These are phyloP conservation scores for Drosophila borealis DNA, from an alignment of 2,888 invertebrate genomes.

Conservation along the genomic window DNA sequence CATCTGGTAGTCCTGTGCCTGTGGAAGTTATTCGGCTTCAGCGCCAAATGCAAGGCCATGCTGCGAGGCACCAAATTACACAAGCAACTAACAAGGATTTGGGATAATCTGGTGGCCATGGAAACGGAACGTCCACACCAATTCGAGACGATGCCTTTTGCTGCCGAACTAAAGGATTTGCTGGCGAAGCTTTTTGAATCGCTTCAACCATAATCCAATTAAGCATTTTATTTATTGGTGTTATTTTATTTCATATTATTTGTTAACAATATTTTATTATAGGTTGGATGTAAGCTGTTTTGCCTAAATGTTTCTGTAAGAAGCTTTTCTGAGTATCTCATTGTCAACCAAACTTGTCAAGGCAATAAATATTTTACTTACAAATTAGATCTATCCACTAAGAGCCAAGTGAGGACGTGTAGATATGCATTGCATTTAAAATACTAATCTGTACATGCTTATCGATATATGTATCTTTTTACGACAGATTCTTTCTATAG, in stretches of 20 bases:
- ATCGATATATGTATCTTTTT: too few relatives aligned
- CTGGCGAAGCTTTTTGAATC: constrained; percentile 29
- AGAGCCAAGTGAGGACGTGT: too few relatives aligned
- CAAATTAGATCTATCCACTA: not conserved
- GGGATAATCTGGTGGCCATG: constrained; percentile 50
- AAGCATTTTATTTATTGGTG: not conserved
- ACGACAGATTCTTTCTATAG: too few relatives aligned
- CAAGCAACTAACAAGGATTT: constrained; percentile 65
- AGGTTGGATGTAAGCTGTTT: not conserved
- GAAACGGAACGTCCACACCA: constrained; percentile 39
- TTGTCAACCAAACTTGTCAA: not conserved
- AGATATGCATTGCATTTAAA: not conserved
- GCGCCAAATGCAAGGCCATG: constrained; percentile 79
- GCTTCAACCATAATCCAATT: constrained; percentile 23
- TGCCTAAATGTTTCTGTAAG: too few relatives aligned
- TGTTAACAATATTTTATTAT: not conserved
- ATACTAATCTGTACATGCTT: not conserved
- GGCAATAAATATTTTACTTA: constrained; percentile 5
- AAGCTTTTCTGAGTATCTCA: not conserved
- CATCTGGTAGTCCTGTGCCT: constrained; percentile 72
- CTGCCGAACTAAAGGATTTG: constrained; percentile 18
- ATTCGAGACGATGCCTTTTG: constrained; percentile 45
- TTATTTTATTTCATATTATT: not conserved
- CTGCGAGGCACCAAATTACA: constrained; percentile 81
- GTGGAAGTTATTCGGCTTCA: constrained; percentile 82